Evolutionary conservation across 1,140 invertebrate genomes (phyloP).

Genomic region (Maconellicoccus hirsutus): DNA sequence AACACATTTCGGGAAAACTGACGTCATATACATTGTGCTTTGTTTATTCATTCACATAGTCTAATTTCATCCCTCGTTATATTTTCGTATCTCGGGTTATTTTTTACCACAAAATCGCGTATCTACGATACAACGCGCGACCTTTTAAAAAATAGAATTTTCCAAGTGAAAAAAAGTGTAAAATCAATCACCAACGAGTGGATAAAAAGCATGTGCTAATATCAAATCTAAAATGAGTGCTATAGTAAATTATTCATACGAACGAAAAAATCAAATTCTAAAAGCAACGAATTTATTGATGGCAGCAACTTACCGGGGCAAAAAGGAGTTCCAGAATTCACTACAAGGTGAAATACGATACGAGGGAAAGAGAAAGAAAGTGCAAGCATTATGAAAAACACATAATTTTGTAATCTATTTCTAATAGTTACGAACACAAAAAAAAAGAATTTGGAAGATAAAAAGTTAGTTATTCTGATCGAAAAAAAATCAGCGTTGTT

Average conservation of each 20-base stretch:
- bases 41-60: no score
- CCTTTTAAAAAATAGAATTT: no score
- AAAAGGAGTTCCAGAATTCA: slow-evolving; percentile 94
- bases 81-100: no score
- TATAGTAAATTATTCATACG: not conserved
- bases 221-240: slow-evolving; percentile 4
- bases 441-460: not conserved
- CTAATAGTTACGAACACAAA: slow-evolving; percentile 18
- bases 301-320: slow-evolving; percentile 76
- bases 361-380: slow-evolving; percentile 38
- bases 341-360: slow-evolving; percentile 52
- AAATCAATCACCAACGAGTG: not conserved
- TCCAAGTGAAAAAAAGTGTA: no score
- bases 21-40: no score
- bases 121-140: no score
- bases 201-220: not conserved
- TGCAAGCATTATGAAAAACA: slow-evolving; percentile 30
- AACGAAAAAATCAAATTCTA: slow-evolving; percentile 12
- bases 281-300: slow-evolving; percentile 20
- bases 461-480: not conserved
- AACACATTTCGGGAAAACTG: no score
- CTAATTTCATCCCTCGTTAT: no score
- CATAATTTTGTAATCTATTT: slow-evolving; percentile 25
- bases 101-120: no score
- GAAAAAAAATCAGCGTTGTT: no score